phyloP scores from a whole-genome alignment of 2,113 vertebrate species.

The Pampusana beccarii region DNA sequence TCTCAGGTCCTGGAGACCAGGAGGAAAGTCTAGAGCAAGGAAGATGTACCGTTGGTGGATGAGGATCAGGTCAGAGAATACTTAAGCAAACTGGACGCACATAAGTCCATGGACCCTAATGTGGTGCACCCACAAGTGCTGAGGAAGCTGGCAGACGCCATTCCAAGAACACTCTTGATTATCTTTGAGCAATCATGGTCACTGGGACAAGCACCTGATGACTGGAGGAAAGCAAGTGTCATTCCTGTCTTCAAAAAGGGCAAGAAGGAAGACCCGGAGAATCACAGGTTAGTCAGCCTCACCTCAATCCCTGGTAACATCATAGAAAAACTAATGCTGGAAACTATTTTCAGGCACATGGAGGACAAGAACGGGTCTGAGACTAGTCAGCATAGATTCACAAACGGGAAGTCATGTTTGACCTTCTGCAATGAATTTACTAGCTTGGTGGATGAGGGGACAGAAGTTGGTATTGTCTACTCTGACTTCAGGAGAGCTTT shows the following conservation, averaged over 20 bases:
- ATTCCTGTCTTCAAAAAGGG: neutral
- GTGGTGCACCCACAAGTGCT: neutral
- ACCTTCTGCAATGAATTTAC: neutral
- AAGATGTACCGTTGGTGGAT: neutral
- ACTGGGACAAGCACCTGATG: neutral
- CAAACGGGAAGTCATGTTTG: neutral
- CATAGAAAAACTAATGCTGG: neutral
- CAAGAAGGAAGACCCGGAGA: neutral
- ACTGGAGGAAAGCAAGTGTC: neutral
- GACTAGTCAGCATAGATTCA: neutral
- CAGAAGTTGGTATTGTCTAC: neutral
- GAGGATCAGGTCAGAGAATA: neutral
- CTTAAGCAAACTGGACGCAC: neutral
- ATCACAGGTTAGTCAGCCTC: neutral
- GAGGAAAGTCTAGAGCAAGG: neutral
- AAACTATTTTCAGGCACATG: neutral
- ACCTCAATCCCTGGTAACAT: neutral
- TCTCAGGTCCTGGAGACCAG: neutral
- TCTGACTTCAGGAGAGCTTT: too few relatives aligned
- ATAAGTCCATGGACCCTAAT: neutral
- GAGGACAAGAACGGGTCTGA: neutral
- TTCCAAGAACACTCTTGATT: neutral
- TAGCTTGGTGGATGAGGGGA: neutral
- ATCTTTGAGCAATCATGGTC: neutral
- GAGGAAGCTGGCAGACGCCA: neutral